These are phyloP conservation scores for Scaptomyza montana DNA, from an alignment of 1,140 invertebrate species.

Conservation along the genomic window DNA sequence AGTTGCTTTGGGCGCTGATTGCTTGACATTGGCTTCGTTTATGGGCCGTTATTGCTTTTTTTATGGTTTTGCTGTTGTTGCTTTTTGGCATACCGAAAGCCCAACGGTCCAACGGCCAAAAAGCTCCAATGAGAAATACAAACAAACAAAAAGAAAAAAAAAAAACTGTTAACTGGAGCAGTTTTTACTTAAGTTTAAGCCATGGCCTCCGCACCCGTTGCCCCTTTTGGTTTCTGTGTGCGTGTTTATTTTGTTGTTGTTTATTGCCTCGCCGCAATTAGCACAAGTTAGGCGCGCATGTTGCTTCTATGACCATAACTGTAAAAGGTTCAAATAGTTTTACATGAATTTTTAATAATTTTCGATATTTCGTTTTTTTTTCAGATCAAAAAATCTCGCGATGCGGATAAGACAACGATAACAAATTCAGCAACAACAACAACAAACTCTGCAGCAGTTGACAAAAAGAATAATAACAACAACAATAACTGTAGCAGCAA, in stretches of 20 bases:
- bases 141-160: slow-evolving; percentile 3
- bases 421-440: slow-evolving; percentile 16
- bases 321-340: slow-evolving; percentile 31
- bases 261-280: slow-evolving; percentile 63
- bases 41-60: neutral
- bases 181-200: slow-evolving; percentile 19
- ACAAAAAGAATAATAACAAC: slow-evolving; percentile 54
- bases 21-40: slow-evolving; percentile 67
- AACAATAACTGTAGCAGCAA: slow-evolving; percentile 48
- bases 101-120: neutral
- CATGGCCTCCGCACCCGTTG: slow-evolving; percentile 8
- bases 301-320: slow-evolving; percentile 49
- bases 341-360: neutral
- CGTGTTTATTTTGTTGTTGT: slow-evolving; percentile 30
- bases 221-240: neutral
- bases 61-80: slow-evolving; percentile 1
- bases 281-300: slow-evolving; percentile 63
- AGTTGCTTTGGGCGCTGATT: slow-evolving; percentile 40
- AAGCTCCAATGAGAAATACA: slow-evolving; percentile 19
- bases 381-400: slow-evolving; percentile 71
- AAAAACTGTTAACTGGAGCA: slow-evolving; percentile 53
- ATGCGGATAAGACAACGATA: slow-evolving; percentile 57
- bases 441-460: slow-evolving; percentile 27
- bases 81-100: slow-evolving; percentile 14
- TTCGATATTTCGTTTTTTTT: slow-evolving; percentile 10